Evolutionary conservation across 64 coral and sea anemone species (phyloP).

Genomic region (Montipora efflorescens): DNA sequence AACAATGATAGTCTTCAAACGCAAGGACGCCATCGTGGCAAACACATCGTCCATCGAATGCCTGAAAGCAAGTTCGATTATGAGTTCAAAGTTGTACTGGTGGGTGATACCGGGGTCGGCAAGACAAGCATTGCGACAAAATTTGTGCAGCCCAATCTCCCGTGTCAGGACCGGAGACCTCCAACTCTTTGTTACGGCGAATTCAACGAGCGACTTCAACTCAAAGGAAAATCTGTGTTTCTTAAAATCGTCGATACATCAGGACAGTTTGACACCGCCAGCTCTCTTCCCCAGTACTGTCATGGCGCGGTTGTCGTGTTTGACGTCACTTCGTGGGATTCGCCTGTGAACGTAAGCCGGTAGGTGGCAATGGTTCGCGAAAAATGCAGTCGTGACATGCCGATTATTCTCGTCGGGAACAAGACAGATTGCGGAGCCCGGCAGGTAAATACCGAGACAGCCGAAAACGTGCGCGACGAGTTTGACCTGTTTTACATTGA

Average conservation of each 20-base stretch:
- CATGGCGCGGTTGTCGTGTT: slow-evolving; percentile 73
- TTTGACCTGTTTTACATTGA: slow-evolving; percentile 83
- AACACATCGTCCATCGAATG: neutral
- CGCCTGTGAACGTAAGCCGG: slow-evolving; percentile 24
- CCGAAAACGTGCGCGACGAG: slow-evolving; percentile 21
- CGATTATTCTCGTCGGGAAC: slow-evolving; percentile 90
- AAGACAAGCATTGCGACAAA: slow-evolving; percentile 64
- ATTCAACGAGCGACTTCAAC: slow-evolving; percentile 66
- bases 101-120: slow-evolving; percentile 63
- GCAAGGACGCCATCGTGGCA: neutral
- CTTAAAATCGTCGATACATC: slow-evolving; percentile 90
- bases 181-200: slow-evolving; percentile 35
- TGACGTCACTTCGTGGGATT: slow-evolving; percentile 63
- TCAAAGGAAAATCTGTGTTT: slow-evolving; percentile 72
- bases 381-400: slow-evolving; percentile 25
- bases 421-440: slow-evolving; percentile 62
- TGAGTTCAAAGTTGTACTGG: slow-evolving; percentile 66
- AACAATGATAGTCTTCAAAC: neutral
- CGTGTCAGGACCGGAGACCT: neutral
- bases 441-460: slow-evolving; percentile 23
- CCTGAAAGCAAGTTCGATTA: slow-evolving; percentile 39
- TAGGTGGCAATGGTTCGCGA: slow-evolving; percentile 69
- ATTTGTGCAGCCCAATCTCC: slow-evolving; percentile 25
- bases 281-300: slow-evolving; percentile 70
- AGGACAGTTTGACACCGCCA: slow-evolving; percentile 47